Base-by-base conservation (phyloP, 1,140 invertebrate species). In the Euschistus heros region DNA sequence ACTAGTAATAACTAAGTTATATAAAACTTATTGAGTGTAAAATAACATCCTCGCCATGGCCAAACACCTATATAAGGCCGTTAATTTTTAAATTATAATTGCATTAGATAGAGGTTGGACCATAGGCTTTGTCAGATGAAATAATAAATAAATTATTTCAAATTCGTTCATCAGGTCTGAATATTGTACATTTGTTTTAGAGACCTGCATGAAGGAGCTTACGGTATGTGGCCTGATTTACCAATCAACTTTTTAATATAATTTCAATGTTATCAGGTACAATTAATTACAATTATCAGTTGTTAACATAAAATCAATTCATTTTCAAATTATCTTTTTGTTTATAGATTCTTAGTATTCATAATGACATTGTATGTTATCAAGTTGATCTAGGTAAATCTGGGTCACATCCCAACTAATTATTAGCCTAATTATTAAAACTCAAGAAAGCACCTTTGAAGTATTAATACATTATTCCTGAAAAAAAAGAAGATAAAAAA, bases 41-140 rank as follows among this genome's bases (percentile, higher is more conserved):
- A 22, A 24, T 24, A 17, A 57, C 54, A 24, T 24, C 24, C 24
- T 57, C 15, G 10, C n/a, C 54, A 57, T 57, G 54, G 24, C 18
- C 20, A 57, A 57, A 57, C 54, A 27, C 54, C 54, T 57, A 57
- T 57, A 57, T 57, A 57, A 57, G 54, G 54, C 54, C 24, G 14
- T 17, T 22, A 17, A 27, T 24, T 3, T 5, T 24, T 24, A 2
- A n/a, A 17, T 24, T 24, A 27, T 17, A 24, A 57, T 17, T 57
- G 54, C 54, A 57, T 57, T 57, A 57, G 54, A 57, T 57, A 57
- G 54, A 57, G 24, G 54, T 57, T 57, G 2, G 54, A 24, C 54
- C 54, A 57, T 57, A 24, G 24, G 18, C 18, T 57, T 57, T 24
- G 6, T 57, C 18, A 26, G 15, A 10, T 15, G 14, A 37, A 37